A percentile compares a stretch with the other conserved stretches of the same genome.
phyloP scores from a whole-genome alignment of 2,113 vertebrate genomes.

The Paradisaea rubra region DNA sequence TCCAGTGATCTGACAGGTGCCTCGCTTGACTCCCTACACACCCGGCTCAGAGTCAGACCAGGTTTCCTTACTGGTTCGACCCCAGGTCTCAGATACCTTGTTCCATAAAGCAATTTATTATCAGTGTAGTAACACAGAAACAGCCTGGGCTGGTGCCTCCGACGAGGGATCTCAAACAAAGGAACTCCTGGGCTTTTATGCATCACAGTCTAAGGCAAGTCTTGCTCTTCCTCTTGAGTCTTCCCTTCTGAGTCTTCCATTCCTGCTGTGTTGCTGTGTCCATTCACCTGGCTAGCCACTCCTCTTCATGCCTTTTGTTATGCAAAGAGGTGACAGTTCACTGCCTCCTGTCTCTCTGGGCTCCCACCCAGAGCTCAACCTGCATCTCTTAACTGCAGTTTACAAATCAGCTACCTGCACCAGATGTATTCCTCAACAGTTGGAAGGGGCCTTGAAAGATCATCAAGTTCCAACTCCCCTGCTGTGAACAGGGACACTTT shows the following conservation, averaged over 20 bases:
- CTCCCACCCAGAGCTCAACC: neutral
- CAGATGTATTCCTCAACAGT: neutral
- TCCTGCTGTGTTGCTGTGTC: neutral
- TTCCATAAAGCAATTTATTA: neutral
- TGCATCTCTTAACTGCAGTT: neutral
- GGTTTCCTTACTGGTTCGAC: neutral
- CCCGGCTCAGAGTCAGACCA: neutral
- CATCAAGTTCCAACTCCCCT: neutral
- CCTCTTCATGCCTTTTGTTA: neutral
- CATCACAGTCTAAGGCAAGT: neutral
- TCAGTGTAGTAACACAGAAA: neutral
- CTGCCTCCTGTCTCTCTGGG: neutral
- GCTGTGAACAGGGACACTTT: neutral
- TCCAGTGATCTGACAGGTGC: neutral
- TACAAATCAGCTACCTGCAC: neutral
- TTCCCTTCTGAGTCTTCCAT: neutral
- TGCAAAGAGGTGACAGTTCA: neutral
- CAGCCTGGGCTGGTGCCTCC: neutral
- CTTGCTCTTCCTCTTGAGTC: neutral
- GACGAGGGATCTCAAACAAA: neutral
- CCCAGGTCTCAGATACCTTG: neutral
- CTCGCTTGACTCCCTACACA: neutral
- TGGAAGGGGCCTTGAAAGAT: neutral
- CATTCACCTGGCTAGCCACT: neutral
- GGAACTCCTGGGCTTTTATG: neutral